phyloP scores from a whole-genome alignment of 2,888 invertebrate genomes.

The Apoda limacodes region DNA sequence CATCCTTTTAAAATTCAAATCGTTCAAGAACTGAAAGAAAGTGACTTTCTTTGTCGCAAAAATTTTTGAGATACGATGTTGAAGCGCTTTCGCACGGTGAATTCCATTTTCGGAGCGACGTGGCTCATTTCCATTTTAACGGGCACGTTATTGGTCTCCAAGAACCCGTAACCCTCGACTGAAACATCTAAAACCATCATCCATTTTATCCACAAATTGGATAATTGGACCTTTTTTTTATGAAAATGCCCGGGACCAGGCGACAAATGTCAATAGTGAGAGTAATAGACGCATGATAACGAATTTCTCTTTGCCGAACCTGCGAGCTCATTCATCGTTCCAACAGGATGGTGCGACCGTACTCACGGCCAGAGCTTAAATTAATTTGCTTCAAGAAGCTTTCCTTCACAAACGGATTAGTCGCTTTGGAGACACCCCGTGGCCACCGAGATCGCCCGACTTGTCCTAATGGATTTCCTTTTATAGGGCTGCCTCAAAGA shows the following conservation, averaged over 20 bases:
- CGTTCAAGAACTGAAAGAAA: constrained; percentile 5
- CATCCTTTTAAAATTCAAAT: constrained; percentile 15
- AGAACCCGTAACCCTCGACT: constrained; percentile 4
- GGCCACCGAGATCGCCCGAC: constrained; percentile 19
- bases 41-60: constrained; percentile 5
- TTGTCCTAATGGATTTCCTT: constrained; percentile 17
- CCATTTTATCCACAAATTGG: constrained; percentile 7
- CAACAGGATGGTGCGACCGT: constrained; percentile 17
- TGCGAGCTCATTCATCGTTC: too few species aligned
- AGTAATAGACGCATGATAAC: constrained; percentile 12
- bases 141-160: constrained; percentile 9
- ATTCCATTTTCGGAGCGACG: constrained; percentile 18
- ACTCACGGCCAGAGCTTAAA: constrained; percentile 12
- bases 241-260: constrained; percentile 3
- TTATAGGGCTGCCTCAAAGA: constrained; percentile 15
- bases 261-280: constrained; percentile 12
- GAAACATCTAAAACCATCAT: constrained; percentile 7
- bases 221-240: constrained; percentile 5
- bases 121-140: constrained; percentile 29
- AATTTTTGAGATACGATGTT: constrained; percentile 13
- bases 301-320: constrained; percentile 11
- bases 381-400: constrained; percentile 11
- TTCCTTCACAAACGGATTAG: constrained; percentile 17
- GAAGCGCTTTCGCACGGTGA: constrained; percentile 13
- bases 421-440: constrained; percentile 17